Conservation (phyloP, 2,888 invertebrate species). For the Lithosia quadra region DNA sequence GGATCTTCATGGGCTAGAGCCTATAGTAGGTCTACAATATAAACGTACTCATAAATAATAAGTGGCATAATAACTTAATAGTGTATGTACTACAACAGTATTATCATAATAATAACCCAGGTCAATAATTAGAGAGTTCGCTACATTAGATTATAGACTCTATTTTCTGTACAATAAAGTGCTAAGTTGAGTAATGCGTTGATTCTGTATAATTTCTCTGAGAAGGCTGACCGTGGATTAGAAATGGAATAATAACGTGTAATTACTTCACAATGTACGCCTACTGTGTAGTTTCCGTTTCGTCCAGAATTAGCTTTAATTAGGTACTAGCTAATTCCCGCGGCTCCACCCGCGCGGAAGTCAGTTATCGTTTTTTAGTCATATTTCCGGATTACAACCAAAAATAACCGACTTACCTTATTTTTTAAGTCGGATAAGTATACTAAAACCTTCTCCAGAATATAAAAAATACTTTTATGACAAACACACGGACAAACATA, state of each 20-base stretch:
- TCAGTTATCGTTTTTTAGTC: too few species aligned
- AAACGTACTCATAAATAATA: not conserved
- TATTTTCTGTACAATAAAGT: not conserved
- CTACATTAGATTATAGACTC: not conserved
- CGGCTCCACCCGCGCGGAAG: too few species aligned
- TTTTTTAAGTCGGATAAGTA: too few species aligned
- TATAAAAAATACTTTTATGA: too few species aligned
- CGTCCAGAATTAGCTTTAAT: not conserved
- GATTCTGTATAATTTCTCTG: not conserved
- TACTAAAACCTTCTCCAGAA: too few species aligned
- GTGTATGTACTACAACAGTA: not conserved
- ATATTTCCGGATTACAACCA: too few species aligned
- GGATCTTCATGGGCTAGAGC: not conserved
- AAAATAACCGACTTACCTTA: too few species aligned
- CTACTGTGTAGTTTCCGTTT: not conserved
- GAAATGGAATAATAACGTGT: constrained; percentile 1
- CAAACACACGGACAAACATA: too few species aligned
- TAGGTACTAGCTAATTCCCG: too few species aligned
- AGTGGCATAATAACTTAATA: not conserved
- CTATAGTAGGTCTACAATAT: not conserved
- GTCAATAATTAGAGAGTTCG: not conserved
- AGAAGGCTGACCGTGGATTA: not conserved
- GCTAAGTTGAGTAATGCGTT: not conserved
- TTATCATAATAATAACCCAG: not conserved
- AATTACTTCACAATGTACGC: constrained; percentile 5